phyloP scores from a whole-genome alignment of 2,797 vertebrate species.

The Tragopan temminckii region DNA sequence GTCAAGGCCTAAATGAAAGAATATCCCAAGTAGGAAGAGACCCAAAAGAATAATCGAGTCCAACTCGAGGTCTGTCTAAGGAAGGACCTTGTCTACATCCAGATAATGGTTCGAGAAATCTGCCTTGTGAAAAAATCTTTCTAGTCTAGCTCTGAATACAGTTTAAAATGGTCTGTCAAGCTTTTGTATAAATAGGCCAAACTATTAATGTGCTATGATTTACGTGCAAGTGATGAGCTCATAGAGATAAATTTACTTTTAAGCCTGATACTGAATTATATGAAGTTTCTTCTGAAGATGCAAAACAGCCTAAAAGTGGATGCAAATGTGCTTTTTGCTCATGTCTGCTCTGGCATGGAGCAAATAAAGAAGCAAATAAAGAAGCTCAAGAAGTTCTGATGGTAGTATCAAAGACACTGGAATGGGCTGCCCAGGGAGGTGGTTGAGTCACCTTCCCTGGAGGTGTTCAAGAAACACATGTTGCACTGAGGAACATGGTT shows the following conservation, averaged over 20 bases:
- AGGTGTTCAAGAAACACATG: no score
- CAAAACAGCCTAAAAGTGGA: background rate
- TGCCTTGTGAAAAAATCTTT: background rate
- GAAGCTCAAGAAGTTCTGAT: background rate
- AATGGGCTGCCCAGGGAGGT: no score
- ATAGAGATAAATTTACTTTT: background rate
- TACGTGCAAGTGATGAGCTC: accelerated
- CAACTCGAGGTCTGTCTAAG: background rate
- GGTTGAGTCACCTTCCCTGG: no score
- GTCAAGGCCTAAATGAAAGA: background rate
- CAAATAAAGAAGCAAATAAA: background rate
- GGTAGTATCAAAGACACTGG: no score
- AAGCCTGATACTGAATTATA: background rate
- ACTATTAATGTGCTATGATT: accelerated
- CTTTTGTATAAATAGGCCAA: background rate
- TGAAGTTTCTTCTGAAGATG: background rate
- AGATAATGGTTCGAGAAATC: background rate
- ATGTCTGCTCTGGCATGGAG: background rate
- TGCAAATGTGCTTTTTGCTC: background rate
- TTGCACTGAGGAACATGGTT: no score
- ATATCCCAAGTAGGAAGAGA: background rate
- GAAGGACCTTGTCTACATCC: background rate
- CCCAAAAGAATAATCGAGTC: background rate
- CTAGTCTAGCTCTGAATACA: background rate
- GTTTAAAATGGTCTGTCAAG: background rate